phyloP scores from a whole-genome alignment of 2,113 vertebrate genomes.

The Arothron firmamentum region DNA sequence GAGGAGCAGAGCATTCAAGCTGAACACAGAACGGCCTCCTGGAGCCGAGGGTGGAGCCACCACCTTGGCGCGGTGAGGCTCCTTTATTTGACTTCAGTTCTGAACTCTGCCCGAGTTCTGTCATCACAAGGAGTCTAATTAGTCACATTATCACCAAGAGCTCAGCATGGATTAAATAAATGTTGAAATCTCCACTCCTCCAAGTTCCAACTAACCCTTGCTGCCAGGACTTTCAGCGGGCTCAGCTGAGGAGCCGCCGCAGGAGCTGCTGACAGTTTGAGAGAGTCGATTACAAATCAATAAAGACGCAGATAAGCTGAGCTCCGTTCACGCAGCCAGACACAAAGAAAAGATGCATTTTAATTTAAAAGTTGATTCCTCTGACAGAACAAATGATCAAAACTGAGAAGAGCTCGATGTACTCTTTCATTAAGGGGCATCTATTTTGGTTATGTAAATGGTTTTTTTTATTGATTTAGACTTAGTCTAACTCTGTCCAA shows the following conservation, averaged over 20 bases:
- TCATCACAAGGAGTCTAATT: slow-evolving; percentile 22
- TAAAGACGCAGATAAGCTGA: slow-evolving; percentile 6
- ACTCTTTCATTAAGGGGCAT: no score
- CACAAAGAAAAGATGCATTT: no score
- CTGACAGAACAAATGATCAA: background rate
- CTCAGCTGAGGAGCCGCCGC: no score
- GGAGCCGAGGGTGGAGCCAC: no score
- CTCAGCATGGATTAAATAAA: slow-evolving; percentile 35
- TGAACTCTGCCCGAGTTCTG: background rate
- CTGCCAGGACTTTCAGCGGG: background rate
- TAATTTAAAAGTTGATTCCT: background rate
- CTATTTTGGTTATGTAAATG: no score
- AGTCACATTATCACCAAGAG: slow-evolving; percentile 26
- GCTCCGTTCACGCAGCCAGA: slow-evolving; percentile 2
- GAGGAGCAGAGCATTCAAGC: no score
- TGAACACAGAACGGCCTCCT: background rate
- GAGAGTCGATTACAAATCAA: background rate
- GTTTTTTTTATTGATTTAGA: no score
- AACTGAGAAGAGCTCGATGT: background rate
- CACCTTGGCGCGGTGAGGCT: no score
- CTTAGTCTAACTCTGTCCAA: no score
- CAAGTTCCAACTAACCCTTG: background rate
- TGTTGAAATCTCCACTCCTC: slow-evolving; percentile 16
- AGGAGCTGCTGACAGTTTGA: background rate
- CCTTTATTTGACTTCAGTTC: background rate